Base-by-base conservation (phyloP, 2,888 invertebrate genomes). In the Epistrophe eligans region DNA sequence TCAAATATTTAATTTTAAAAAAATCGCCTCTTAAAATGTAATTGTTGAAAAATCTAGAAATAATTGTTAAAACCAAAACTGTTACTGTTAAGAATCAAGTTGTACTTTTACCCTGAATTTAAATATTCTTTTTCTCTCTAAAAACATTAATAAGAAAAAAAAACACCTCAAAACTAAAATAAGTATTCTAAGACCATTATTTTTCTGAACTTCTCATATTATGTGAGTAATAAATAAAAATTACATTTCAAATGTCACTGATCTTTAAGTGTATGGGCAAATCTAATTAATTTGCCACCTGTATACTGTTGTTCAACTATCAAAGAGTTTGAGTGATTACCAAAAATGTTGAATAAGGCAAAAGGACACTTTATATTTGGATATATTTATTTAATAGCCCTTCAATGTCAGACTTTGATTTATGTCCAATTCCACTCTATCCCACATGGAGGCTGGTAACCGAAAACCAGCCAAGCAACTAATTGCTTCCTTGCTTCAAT, bases 401-500 rank as follows among this genome's bases (percentile, higher is more conserved):
- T 48, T 35, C 45, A 32, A 70, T 67, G 40, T 71, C 60, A 60
- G 71, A 35, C 70, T 38, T 70, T 70, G 52, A 70, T 77, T 60
- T 71, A 70, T 77, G 62, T 48, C 7, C 50, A 57, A 60, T 40
- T 71, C 28, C 9, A 32, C 35, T 58, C 48, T 24, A n/a, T 79
- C 24, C 48, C 57, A 66, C 45, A 55, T 48, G 55, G 48, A 48
- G 11, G 35, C 19, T 10, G 43, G 43, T 66, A 66, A 66, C 66
- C 67, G 19, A 67, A 80, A 81, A 55, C 28, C 77, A 81, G n/a
- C 43, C 67, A 76, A 70, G 24, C 80, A 77, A 43, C 24, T 70
- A 81, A 81, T 81, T 81, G 70, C 60, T 67, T 76, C 60, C 45
- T 60, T 74, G 50, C 58, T 60, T 64, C 76, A 52, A 70, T 35